Base-by-base conservation (phyloP, 2,888 invertebrate genomes). In the Tenthredo livida region DNA sequence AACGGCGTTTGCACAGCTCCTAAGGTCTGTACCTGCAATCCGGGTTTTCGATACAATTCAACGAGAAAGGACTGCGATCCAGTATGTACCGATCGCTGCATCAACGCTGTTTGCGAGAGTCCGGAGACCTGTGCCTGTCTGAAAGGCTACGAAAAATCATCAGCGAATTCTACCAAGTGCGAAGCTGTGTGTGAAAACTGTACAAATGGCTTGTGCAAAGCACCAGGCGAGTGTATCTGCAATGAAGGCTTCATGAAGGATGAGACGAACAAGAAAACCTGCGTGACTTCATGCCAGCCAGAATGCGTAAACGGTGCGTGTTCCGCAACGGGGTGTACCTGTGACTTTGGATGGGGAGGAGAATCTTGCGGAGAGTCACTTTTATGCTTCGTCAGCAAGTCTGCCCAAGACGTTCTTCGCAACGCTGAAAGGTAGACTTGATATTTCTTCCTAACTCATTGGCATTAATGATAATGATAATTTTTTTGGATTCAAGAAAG, bases 21-120 rank as follows among this genome's bases (percentile, higher is more conserved):
- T 84, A 92, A 93, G 86, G 92, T 90, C 1, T 95, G 94, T 86
- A 82, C 88, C 7, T 94, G 94, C 86, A 88, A 58, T 17, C 84
- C 15, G 84, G 88, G 86, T 12, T 80, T 61, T 47, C 21, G 21
- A 12, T 88, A 87, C 85, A 17, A 25, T 2, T 3, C 2, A 17
- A 50, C 15, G 21, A 50, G 10, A 10, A 15, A 40, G 12, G 92
- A 90, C 85, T 94, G 94, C 84, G 86, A 89, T 0, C 91, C 94
- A 0, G 87, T 90, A 3, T 90, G 86, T 84, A 90, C 91, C 15
- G 91, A 75, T 1, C 84, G 89, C 7, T 94, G 94, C 84, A 90
- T 88, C 4, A 91, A 90, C 72, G 90, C 90, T 0, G 61, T 72
- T 2, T 92, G 92, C 65, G 73, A 87, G 3, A 85, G 85, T 4